Evolutionary conservation across 2,113 vertebrate genomes (phyloP).

Genomic region (Echinops telfairi): DNA sequence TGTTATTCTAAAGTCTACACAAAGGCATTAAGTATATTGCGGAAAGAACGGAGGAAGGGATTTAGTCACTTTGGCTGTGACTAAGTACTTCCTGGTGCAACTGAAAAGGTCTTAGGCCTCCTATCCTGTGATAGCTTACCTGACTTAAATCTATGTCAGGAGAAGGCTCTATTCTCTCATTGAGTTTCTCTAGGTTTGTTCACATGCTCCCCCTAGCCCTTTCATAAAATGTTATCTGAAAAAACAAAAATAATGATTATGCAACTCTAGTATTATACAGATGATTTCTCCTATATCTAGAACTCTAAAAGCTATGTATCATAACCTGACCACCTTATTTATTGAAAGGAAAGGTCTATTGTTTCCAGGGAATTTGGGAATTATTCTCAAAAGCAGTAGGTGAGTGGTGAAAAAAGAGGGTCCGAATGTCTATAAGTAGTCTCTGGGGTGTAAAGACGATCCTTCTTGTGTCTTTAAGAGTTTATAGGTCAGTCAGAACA

Average conservation of each 20-base stretch:
- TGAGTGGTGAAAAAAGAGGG: conserved; percentile 13
- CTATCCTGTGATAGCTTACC: not conserved
- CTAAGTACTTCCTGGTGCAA: not conserved
- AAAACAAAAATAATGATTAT: conserved; percentile 45
- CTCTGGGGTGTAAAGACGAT: too few relatives aligned
- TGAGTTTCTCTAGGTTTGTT: not conserved
- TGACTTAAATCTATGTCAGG: not conserved
- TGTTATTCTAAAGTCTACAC: conserved; percentile 17
- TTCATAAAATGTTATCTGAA: not conserved
- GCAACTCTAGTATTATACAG: not conserved
- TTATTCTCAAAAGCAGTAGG: not conserved
- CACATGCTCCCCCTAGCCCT: not conserved
- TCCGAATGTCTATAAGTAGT: not conserved
- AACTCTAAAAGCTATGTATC: not conserved
- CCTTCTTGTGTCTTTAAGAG: too few relatives aligned
- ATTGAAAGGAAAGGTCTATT: not conserved
- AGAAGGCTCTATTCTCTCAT: not conserved
- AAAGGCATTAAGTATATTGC: not conserved
- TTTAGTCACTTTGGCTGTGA: not conserved
- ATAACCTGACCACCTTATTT: not conserved
- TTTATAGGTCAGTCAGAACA: too few relatives aligned
- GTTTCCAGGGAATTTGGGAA: not conserved
- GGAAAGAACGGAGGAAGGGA: not conserved
- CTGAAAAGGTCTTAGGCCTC: conserved; percentile 13
- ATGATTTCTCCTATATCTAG: not conserved